Evolutionary conservation across 2,888 invertebrate species (phyloP), one percentile per base, ranked within the genome.

Genomic region (Leptura quadrifasciata): DNA sequence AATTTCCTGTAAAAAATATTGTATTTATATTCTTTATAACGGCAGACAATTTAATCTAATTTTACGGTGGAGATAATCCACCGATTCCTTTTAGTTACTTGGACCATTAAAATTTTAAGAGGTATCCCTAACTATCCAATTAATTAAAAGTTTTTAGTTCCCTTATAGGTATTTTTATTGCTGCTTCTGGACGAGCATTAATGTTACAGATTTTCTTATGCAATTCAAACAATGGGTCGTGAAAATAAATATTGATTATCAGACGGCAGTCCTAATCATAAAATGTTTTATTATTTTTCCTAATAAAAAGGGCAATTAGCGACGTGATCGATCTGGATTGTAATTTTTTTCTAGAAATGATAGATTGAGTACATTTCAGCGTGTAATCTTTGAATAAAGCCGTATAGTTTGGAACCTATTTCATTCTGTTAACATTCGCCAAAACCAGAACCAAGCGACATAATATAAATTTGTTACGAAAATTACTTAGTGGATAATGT

Each of bases 261-360:
- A 63, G 39, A 63, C 39, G 63, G 9, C 47, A n/a, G n/a, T 18
- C 20, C 63, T 21, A 39, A 18, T 63, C 39, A 35, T 63, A 61
- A 63, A 60, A 63, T 35, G n/a, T 39, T 63, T 63, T 61, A 61
- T 39, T 63, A 61, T 35, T 17, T 35, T 9, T 18, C 18, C 24
- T 20, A 63, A 39, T 63, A 63, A 63, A 39, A 63, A 20, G 10
- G 35, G 6, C 39, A 39, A 63, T 39, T 63, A 39, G 12, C 20
- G 63, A 39, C 8, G 39, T 35, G 15, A 20, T 18, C 4, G 18
- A 20, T 20, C 12, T 18, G 20, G 10, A 63, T 17, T 39, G 12
- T 15, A 39, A 39, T 15, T 9, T n/a, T 12, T 39, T 20, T 6
- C 18, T 18, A 63, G 12, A 15, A 35, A 31, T 39, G 39, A 39